Base-by-base conservation (phyloP, 2,113 vertebrate species). In the Rhipidura dahli region DNA sequence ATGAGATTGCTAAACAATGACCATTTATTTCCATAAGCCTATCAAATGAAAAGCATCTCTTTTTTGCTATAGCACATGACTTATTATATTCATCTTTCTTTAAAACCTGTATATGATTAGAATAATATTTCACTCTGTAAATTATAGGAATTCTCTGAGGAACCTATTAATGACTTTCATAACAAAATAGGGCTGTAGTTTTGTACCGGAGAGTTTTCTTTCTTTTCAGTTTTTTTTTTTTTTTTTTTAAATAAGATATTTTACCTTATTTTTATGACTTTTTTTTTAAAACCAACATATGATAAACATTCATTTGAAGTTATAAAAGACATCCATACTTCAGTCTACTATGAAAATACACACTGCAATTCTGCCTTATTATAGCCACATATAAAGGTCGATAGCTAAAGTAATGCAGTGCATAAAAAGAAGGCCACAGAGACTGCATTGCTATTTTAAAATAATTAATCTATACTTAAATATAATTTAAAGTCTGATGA, bases 381-480 rank as follows among this genome's bases (percentile, higher is more conserved):
- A 92, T 70, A 90, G 49, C 13, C 65, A 71, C 31, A 86, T 22
- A 47, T 35, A 89, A 75, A 91, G 45, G 20, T 31, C 17, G 24
- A 79, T 51, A 57, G 30, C 40, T 94, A 84, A 94, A 93, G 66
- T 10, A 63, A 82, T 64, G 56, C 22, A 84, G 27, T 91, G 71
- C n/a, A 83, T 54, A 50, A 89, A 59, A 77, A 94, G 57, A 57
- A 45, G 37, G 49, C 30, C 24, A 70, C 4, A 60, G 63, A 89
- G 87, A 68, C 33, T 88, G 22, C 30, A 40, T 1, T 89, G 39
- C 42, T 82, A 90, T 83, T 79, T 92, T 76, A 80, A 92, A 95
- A 79, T 1, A 64, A 94, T 87, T 85, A 73, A 72, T 79, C 80
- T 92, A 53, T 92, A 96, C 59, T 96, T 96, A 93, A 93, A 93